Evolutionary conservation across 2,888 invertebrate species (phyloP).

Genomic region (Theodoxus fluviatilis): DNA sequence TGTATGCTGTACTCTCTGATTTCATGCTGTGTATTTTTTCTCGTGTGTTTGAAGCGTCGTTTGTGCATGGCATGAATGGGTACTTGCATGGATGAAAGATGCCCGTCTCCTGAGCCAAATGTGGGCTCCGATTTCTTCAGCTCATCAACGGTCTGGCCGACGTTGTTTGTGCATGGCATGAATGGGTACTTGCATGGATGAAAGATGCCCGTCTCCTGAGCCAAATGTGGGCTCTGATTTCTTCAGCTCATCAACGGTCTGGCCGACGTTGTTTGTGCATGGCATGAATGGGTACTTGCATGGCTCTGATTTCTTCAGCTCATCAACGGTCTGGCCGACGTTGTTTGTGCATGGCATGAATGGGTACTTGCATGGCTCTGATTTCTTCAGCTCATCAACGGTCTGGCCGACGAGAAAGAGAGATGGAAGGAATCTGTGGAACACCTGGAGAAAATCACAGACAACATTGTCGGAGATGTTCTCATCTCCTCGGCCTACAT

Average conservation of each 20-base stretch:
- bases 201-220: no score
- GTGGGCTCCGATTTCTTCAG: constrained; percentile 41
- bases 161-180: no score
- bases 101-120: no score
- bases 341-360: no score
- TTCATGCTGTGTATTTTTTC: no score
- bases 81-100: not conserved
- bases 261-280: no score
- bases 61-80: no score
- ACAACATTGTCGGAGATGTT: constrained; percentile 65
- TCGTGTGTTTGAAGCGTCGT: no score
- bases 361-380: not conserved
- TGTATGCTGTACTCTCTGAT: no score
- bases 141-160: constrained; percentile 65
- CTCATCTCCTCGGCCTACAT: constrained; percentile 63
- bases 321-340: constrained; percentile 63
- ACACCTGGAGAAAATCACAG: constrained; percentile 54
- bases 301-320: constrained; percentile 39
- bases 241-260: constrained; percentile 64
- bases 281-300: no score
- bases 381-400: constrained; percentile 59
- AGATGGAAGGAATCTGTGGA: constrained; percentile 66
- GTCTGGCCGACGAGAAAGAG: constrained; percentile 66
- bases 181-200: not conserved
- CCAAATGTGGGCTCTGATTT: no score